Percentiles rank a stretch among this genome's conserved stretches.
Conservation (phyloP, 2,797 vertebrate species). For the Argyrosomus regius region DNA sequence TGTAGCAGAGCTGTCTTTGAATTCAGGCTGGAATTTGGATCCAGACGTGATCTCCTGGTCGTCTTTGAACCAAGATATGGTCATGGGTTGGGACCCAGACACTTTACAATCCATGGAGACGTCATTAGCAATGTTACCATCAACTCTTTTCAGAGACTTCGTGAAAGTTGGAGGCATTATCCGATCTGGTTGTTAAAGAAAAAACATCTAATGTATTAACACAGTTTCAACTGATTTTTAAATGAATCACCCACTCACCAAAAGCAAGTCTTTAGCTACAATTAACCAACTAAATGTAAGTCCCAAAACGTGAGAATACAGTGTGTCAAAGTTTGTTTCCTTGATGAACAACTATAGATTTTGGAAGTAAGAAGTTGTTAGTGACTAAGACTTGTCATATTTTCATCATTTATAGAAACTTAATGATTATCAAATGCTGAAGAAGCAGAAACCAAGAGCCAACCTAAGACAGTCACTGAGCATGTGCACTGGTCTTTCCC, state of each 20-base stretch:
- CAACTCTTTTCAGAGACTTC: slow-evolving; percentile 93
- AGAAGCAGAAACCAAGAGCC: slow-evolving; percentile 69
- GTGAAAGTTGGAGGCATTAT: slow-evolving; percentile 95
- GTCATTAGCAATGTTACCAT: slow-evolving; percentile 86
- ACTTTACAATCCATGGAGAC: slow-evolving; percentile 94
- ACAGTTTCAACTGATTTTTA: slow-evolving; percentile 15
- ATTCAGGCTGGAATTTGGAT: slow-evolving; percentile 88
- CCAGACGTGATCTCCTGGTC: slow-evolving; percentile 88
- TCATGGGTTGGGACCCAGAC: slow-evolving; percentile 97
- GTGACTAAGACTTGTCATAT: neutral
- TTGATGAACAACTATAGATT: neutral
- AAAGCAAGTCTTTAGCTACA: neutral
- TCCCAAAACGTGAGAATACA: neutral
- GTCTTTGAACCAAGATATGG: slow-evolving; percentile 95
- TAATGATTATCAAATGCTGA: neutral
- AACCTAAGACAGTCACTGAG: slow-evolving; percentile 94
- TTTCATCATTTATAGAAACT: neutral
- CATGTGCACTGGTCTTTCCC: slow-evolving; percentile 94
- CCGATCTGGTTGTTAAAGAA: slow-evolving; percentile 92
- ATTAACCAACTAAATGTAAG: neutral
- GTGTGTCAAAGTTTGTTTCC: neutral
- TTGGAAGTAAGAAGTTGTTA: neutral
- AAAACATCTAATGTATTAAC: slow-evolving; percentile 66
- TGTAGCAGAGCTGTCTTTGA: slow-evolving; percentile 91
- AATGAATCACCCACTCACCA: neutral